Conservation (phyloP, 2,797 vertebrate species). For the Platyrinchus mystaceus region DNA sequence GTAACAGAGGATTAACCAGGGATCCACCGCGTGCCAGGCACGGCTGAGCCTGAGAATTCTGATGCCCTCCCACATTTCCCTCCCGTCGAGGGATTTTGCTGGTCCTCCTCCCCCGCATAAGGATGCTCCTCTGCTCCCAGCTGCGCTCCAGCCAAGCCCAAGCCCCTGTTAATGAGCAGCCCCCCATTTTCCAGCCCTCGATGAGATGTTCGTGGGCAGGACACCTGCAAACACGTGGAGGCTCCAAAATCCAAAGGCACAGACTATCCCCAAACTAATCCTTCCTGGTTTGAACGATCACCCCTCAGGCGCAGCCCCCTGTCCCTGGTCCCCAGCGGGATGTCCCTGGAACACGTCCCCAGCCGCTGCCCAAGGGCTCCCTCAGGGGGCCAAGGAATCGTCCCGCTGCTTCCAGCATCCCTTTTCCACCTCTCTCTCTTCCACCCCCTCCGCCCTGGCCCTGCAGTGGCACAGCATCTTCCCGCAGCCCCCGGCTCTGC, state of each 20-base stretch:
- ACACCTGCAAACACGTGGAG: fast-evolving
- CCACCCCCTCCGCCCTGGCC: fast-evolving
- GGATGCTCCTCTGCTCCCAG: neutral
- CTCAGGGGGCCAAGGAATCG: fast-evolving
- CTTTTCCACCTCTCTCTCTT: fast-evolving
- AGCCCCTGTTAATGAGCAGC: neutral
- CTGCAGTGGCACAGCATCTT: neutral
- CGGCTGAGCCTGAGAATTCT: neutral
- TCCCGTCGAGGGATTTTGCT: neutral
- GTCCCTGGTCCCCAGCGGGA: neutral
- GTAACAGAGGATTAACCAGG: neutral
- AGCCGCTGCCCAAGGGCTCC: neutral
- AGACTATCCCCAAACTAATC: neutral
- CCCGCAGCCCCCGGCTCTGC: neutral
- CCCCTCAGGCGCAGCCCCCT: fast-evolving
- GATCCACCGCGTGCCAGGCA: neutral
- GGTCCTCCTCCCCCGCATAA: fast-evolving
- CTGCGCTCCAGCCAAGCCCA: neutral
- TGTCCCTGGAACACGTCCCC: neutral
- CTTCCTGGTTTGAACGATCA: fast-evolving
- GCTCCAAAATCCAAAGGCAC: neutral
- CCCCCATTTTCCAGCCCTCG: fast-evolving
- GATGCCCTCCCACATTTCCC: neutral
- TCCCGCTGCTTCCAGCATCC: neutral
- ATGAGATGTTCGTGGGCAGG: neutral